A percentile compares a stretch with the other conserved stretches of the same genome.
Conservation (phyloP, 2,888 invertebrate genomes). For the Drosophila mulleri region DNA sequence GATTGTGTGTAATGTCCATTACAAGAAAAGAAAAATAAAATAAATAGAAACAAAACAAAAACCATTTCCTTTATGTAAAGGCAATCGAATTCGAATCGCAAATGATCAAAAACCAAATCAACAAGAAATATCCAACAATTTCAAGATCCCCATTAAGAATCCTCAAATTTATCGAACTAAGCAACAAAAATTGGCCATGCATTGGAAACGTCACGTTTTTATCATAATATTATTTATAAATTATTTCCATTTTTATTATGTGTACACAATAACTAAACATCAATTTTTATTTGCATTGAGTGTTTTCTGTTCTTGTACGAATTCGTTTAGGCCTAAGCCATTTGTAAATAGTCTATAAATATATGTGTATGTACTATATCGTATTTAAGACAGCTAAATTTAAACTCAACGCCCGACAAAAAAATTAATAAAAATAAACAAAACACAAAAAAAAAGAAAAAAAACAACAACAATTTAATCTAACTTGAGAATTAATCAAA, state of each 20-base stretch:
- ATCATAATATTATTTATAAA: conserved; percentile 44
- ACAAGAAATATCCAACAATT: conserved; percentile 51
- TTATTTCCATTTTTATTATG: conserved; percentile 30
- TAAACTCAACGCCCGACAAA: conserved; percentile 46
- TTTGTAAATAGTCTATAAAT: conserved; percentile 69
- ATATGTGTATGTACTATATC: conserved; percentile 44
- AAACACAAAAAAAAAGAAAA: conserved; percentile 23
- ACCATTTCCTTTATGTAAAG: conserved; percentile 67
- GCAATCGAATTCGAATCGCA: conserved; percentile 78
- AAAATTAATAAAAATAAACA: conserved; percentile 2
- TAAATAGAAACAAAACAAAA: conserved; percentile 4
- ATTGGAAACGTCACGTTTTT: conserved; percentile 62
- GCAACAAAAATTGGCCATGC: conserved; percentile 74
- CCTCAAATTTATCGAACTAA: conserved; percentile 69
- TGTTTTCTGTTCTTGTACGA: conserved; percentile 69
- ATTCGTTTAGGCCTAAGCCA: conserved; percentile 70
- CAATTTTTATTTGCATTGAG: conserved; percentile 54
- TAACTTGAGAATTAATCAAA: conserved; percentile 80
- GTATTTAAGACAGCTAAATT: conserved; percentile 46
- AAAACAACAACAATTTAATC: conserved; percentile 62
- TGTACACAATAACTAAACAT: conserved; percentile 18
- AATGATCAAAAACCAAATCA: conserved; percentile 80
- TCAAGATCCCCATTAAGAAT: conserved; percentile 63
- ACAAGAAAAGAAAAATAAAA: conserved; percentile 46
- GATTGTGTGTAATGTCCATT: conserved; percentile 70